Conservation (phyloP, 2,888 invertebrate genomes). For the Steinernema hermaphroditum region DNA sequence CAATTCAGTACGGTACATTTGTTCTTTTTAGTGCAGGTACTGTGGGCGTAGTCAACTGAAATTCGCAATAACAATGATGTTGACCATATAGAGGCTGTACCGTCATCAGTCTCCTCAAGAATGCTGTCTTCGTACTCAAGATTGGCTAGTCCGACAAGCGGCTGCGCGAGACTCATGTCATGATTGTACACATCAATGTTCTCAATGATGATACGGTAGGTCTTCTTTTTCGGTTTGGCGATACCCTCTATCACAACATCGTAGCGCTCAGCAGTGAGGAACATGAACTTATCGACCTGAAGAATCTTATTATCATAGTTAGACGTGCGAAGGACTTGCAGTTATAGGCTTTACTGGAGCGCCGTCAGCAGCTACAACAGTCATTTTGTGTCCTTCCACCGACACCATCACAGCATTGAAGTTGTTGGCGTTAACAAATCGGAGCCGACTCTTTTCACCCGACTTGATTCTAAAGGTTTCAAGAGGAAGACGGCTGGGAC, state of each 20-base stretch:
- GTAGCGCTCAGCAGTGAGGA: slow-evolving; percentile 60
- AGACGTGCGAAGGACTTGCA: slow-evolving; percentile 30
- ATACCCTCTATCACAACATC: slow-evolving; percentile 49
- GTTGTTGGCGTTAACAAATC: slow-evolving; percentile 40
- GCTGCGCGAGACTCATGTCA: neutral
- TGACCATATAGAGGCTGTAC: neutral
- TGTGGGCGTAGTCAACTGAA: slow-evolving; percentile 47
- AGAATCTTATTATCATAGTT: neutral
- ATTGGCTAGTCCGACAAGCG: slow-evolving; percentile 51
- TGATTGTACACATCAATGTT: slow-evolving; percentile 20
- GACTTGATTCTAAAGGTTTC: slow-evolving; percentile 48
- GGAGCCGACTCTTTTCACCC: slow-evolving; percentile 34
- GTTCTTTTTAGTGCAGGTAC: slow-evolving; percentile 37
- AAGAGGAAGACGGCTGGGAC: slow-evolving; percentile 48
- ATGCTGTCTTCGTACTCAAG: slow-evolving; percentile 47
- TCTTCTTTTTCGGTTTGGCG: slow-evolving; percentile 43
- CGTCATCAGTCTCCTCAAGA: slow-evolving; percentile 38
- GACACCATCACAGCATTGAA: slow-evolving; percentile 55
- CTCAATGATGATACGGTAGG: slow-evolving; percentile 39
- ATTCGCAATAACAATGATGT: slow-evolving; percentile 9
- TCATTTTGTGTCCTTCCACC: slow-evolving; percentile 57
- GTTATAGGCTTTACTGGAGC: slow-evolving; percentile 51
- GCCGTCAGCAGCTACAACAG: slow-evolving; percentile 59
- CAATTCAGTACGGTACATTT: slow-evolving; percentile 49
- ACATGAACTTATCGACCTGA: slow-evolving; percentile 50